These are phyloP conservation scores for Eupeodes corollae DNA, from an alignment of 1,140 invertebrate species.

Conservation along the genomic window DNA sequence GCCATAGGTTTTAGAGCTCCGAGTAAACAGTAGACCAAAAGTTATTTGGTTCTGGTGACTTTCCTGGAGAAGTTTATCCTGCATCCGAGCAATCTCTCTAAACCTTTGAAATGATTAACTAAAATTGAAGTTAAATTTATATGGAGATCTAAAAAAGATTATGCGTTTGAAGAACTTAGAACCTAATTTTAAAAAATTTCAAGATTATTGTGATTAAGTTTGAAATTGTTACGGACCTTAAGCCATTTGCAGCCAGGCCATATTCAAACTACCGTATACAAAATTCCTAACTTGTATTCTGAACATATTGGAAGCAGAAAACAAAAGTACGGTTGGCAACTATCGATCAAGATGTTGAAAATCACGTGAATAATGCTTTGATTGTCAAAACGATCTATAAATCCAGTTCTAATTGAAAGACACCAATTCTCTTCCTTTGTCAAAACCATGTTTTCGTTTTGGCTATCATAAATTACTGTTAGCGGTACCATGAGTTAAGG, in stretches of 20 bases:
- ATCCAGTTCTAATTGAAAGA: conserved; percentile 9
- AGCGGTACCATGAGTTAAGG: conserved; percentile 10
- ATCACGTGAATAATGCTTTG: too few relatives aligned
- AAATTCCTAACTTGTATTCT: background rate
- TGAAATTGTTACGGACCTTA: conserved; percentile 31
- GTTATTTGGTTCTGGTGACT: conserved; percentile 24
- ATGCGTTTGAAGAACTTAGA: conserved; percentile 9
- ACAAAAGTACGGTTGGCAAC: background rate
- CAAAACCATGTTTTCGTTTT: conserved; percentile 14
- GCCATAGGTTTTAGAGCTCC: conserved; percentile 13
- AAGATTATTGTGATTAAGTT: conserved; percentile 16
- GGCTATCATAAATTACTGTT: conserved; percentile 20
- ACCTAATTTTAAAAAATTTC: background rate
- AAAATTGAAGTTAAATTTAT: background rate
- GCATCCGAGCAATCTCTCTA: conserved; percentile 17
- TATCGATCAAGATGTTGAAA: too few relatives aligned
- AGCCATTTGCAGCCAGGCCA: conserved; percentile 8
- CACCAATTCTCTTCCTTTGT: conserved; percentile 13
- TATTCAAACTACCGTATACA: background rate
- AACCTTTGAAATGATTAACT: conserved; percentile 18
- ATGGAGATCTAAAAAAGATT: conserved; percentile 4
- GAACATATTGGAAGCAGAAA: background rate
- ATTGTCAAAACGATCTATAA: background rate
- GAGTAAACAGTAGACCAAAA: conserved; percentile 17
- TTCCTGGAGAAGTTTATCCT: conserved; percentile 20